Base-by-base conservation (phyloP, 2,888 invertebrate genomes). In the Candidula unifasciata region DNA sequence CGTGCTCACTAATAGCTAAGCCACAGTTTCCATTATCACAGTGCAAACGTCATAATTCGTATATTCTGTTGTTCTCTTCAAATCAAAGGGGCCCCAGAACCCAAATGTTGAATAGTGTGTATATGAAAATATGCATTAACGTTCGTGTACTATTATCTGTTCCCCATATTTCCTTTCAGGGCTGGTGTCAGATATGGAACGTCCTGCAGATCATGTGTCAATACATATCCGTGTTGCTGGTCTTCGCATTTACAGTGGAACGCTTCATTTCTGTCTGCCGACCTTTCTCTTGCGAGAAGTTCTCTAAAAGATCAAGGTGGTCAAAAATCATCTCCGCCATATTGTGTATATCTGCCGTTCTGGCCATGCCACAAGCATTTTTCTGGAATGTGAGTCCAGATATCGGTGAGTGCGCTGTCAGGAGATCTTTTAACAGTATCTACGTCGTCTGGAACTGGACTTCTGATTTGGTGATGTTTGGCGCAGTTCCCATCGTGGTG, bases 161-260 rank as follows among this genome's bases (percentile, higher is more conserved):
- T n/a, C 27, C 30, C 27, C 5, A 27, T 66, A 10, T 13, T n/a
- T 66, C 33, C 3, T 33, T 27, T 87, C 90, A 90, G 3, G 90
- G 88, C 5, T 86, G 92, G 85, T 93, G 93, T 84, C 91, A 91
- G 71, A 85, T 87, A 8, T 93, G 92, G 89, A 91, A 92, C 82
- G 86, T 93, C 6, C 76, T 93, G 27, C 91, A 89, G 80, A 88
- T 92, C 87, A 89, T 90, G 74, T 89, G 91, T 18, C 92, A 93
- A 85, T 93, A 93, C 87, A 87, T 92, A 35, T 92, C 92, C 27
- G 90, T 93, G 13, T 83, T 93, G 13, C 89, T 93, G 0, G 92
- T 93, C 0, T 89, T 93, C 44, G 92, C 91, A 44, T 93, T 93
- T 85, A 93, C 93, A 0, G 88, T 91, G 3, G 93, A 93, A 82